Percentiles rank a stretch among this genome's conserved stretches.
phyloP scores from a whole-genome alignment of 2,797 vertebrate genomes.

The Cephalopachus bancanus region DNA sequence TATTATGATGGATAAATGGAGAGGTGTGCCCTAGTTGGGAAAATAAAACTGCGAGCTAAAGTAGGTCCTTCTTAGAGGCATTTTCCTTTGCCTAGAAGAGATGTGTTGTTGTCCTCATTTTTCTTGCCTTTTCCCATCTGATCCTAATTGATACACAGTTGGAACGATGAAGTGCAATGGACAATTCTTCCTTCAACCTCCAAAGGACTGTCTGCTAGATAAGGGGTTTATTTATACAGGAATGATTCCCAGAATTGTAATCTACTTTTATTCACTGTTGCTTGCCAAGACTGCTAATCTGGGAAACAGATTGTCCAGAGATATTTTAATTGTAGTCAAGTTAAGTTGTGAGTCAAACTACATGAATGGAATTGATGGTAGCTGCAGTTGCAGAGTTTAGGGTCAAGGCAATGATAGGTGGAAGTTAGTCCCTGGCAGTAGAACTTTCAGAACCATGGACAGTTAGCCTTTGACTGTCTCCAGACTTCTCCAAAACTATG shows the following conservation, averaged over 20 bases:
- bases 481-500: constrained; percentile 11
- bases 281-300: not conserved
- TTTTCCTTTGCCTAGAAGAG: not conserved
- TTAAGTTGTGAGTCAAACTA: constrained; percentile 19
- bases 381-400: not conserved
- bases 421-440: not conserved
- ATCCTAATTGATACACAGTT: constrained; percentile 40
- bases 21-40: not conserved
- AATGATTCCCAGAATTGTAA: not conserved
- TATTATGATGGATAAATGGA: not conserved
- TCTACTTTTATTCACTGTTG: not conserved
- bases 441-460: constrained; percentile 6
- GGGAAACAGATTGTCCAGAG: not conserved
- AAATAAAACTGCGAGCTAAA: not conserved
- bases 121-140: constrained; percentile 38
- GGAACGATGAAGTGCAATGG: not conserved
- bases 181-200: constrained; percentile 29
- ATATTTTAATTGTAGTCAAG: not conserved
- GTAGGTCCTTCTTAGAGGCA: not conserved
- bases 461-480: constrained; percentile 22
- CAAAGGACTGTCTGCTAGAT: not conserved
- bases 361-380: not conserved
- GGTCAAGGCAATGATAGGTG: not conserved
- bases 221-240: not conserved
- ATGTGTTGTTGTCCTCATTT: constrained; percentile 18